These are phyloP conservation scores for Teleopsis dalmanni DNA, from an alignment of 1,140 invertebrate species.

Conservation along the genomic window DNA sequence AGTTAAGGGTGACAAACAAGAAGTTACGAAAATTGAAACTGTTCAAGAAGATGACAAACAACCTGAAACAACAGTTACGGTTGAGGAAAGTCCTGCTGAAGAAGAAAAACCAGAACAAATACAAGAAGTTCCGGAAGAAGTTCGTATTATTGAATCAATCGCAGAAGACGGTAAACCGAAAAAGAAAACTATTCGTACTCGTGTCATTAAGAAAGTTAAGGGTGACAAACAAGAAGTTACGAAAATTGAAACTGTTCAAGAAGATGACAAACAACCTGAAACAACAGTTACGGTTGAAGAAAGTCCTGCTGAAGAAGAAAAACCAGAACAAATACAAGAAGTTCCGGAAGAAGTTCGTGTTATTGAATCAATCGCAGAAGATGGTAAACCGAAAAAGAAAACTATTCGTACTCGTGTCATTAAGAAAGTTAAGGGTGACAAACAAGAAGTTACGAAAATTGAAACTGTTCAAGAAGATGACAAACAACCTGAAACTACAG, in stretches of 20 bases:
- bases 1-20: slow-evolving; percentile 16
- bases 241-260: slow-evolving; percentile 27
- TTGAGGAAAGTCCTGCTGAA: slow-evolving; percentile 2
- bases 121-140: slow-evolving; percentile 30
- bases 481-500: slow-evolving; percentile 30
- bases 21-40: slow-evolving; percentile 24
- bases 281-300: slow-evolving; percentile 24
- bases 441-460: slow-evolving; percentile 36
- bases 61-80: slow-evolving; percentile 3
- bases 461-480: slow-evolving; percentile 43
- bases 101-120: slow-evolving; percentile 7
- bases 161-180: slow-evolving; percentile 18
- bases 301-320: slow-evolving; percentile 24
- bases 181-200: slow-evolving; percentile 20
- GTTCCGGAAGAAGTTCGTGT: slow-evolving; percentile 9
- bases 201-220: slow-evolving; percentile 14
- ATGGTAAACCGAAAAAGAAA: slow-evolving; percentile 8
- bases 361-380: slow-evolving; percentile 14
- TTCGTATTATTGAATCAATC: slow-evolving; percentile 30
- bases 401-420: slow-evolving; percentile 23
- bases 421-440: slow-evolving; percentile 27
- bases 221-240: slow-evolving; percentile 19
- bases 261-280: slow-evolving; percentile 25
- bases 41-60: slow-evolving; percentile 13
- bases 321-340: slow-evolving; percentile 9